Conservation (phyloP, 2,888 invertebrate genomes). For the Schizotus pectinicornis region DNA sequence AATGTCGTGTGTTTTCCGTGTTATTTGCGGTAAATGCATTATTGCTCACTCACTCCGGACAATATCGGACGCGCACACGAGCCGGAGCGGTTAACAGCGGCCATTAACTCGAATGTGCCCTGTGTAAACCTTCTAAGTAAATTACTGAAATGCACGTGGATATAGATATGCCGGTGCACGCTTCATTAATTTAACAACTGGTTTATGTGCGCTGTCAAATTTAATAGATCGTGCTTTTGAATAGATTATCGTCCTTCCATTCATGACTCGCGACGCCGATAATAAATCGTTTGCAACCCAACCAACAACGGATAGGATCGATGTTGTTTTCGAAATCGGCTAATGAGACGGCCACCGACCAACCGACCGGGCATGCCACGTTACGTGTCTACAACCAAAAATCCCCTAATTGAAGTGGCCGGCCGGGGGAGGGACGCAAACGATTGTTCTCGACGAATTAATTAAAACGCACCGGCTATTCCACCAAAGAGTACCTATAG, state of each 20-base stretch:
- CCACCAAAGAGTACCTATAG: too few relatives aligned
- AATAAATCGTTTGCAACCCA: conserved; percentile 15
- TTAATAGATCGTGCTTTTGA: conserved; percentile 39
- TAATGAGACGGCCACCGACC: too few relatives aligned
- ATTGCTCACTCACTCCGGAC: conserved; percentile 7
- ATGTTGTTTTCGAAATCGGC: too few relatives aligned
- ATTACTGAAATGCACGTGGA: conserved; percentile 38
- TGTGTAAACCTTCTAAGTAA: conserved; percentile 34
- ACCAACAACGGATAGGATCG: too few relatives aligned
- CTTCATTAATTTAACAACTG: conserved; percentile 38
- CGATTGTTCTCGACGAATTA: too few relatives aligned
- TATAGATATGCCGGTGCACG: conserved; percentile 33
- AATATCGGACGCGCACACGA: conserved; percentile 22
- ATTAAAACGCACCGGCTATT: too few relatives aligned
- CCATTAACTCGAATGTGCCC: conserved; percentile 27
- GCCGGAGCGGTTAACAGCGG: conserved; percentile 17
- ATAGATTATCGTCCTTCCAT: conserved; percentile 35
- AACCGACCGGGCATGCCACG: too few relatives aligned
- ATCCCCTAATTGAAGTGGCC: too few relatives aligned
- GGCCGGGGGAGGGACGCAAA: too few relatives aligned
- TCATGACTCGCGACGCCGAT: conserved; percentile 21
- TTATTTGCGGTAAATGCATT: conserved; percentile 33
- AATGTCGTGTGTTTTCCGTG: conserved; percentile 35
- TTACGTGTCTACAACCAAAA: too few relatives aligned
- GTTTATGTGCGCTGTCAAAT: conserved; percentile 38